Evolutionary conservation across 2,797 vertebrate genomes (phyloP).

Genomic region (Manis javanica): DNA sequence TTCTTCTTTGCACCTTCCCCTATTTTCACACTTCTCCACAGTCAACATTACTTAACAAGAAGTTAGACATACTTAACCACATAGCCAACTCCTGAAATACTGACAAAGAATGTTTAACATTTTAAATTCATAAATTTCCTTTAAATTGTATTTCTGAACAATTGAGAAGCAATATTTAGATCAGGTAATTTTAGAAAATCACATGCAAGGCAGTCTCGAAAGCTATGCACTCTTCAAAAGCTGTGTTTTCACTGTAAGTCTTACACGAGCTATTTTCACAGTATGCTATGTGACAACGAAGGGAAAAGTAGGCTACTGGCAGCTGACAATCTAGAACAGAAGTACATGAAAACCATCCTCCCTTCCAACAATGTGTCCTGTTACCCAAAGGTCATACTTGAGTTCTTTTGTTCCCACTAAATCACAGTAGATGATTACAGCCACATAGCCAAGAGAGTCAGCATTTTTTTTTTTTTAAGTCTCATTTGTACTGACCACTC

Average conservation of each 20-base stretch:
- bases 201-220: not conserved
- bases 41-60: conserved; percentile 41
- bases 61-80: not conserved
- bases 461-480: not conserved
- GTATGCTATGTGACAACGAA: not conserved
- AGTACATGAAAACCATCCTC: not conserved
- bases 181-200: conserved; percentile 38
- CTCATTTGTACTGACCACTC: not conserved
- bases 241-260: not conserved
- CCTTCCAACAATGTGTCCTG: not conserved
- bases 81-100: not conserved
- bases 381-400: not conserved
- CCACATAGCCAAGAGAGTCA: not conserved
- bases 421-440: not conserved
- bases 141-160: conserved; percentile 19
- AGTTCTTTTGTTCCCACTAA: not conserved
- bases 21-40: conserved; percentile 18
- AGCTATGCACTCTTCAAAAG: not conserved
- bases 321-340: conserved; percentile 1
- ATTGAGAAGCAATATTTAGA: conserved; percentile 56
- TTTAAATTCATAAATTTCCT: not conserved
- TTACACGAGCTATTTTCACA: not conserved
- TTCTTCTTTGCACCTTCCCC: not conserved
- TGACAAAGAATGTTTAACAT: not conserved
- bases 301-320: not conserved